Evolutionary conservation across 2,797 vertebrate genomes (phyloP), one percentile per base, ranked within the genome.

Genomic region (Anguilla obscura): DNA sequence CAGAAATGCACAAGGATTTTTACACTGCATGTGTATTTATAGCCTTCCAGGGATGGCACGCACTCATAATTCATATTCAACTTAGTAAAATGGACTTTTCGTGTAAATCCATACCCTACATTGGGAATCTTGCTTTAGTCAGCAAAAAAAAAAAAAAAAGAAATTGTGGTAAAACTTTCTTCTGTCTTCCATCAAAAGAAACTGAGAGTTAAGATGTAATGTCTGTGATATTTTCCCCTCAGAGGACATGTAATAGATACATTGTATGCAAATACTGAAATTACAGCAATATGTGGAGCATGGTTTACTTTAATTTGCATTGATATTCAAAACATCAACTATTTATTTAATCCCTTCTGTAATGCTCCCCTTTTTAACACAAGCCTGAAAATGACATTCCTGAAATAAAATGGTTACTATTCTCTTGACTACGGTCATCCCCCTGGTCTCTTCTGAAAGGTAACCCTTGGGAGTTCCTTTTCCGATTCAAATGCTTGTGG

Each of bases 41-140:
- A 91, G 58, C 87, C 88, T 87, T 82, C 90, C 88, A 88, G 82
- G 90, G 84, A 91, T 74, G 82, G 89, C 90, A 86, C 86, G 45
- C 85, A 93, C 93, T 87, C 94, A 95, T 95, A 92, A 95, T 95
- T 95, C 60, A 96, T 91, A 89, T 89, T 87, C 88, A 90, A 92
- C 89, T 89, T 84, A 86, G 86, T 87, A 89, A 92, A 94, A 96
- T 95, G 93, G 94, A 92, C 90, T 96, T 96, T 95, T 89, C 89
- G 84, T 92, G 93, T 94, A 93, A 93, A 95, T 94, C 92, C 91
- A 91, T 91, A 87, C 54, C 36, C 36, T 71, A 66, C 27, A 40
- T 86, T 80, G 50, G 79, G 91, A 93, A 92, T 84, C 88, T 90
- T 89, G 87, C 89, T 88, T 90, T 88, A 58, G 89, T 90, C 89